Evolutionary conservation across 2,797 vertebrate genomes (phyloP).

Genomic region (Silurus aristotelis): DNA sequence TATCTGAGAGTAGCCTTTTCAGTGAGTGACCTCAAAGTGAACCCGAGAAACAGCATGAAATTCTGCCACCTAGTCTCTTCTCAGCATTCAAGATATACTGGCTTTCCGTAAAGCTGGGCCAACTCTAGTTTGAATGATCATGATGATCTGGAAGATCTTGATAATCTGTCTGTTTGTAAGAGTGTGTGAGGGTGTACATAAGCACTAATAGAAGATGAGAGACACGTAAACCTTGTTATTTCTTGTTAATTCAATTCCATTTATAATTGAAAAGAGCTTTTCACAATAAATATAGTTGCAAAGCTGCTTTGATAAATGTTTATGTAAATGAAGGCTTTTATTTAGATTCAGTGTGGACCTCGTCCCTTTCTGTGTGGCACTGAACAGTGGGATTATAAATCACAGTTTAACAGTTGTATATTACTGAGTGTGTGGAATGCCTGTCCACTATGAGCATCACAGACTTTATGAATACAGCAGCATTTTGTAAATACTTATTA

Average conservation of each 20-base stretch:
- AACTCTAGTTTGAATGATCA: slow-evolving; percentile 28
- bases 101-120: slow-evolving; percentile 12
- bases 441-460: neutral
- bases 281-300: neutral
- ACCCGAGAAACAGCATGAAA: slow-evolving; percentile 24
- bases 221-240: neutral
- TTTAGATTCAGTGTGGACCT: neutral
- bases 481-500: slow-evolving; percentile 3
- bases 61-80: slow-evolving; percentile 15
- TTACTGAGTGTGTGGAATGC: neutral
- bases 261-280: neutral
- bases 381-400: neutral
- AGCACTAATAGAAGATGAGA: neutral
- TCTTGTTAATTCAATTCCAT: neutral
- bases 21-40: slow-evolving; percentile 42
- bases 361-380: neutral
- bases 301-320: neutral
- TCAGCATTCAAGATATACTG: neutral
- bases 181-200: slow-evolving; percentile 6
- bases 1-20: slow-evolving; percentile 54
- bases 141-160: neutral
- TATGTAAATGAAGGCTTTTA: neutral
- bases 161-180: neutral
- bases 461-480: neutral
- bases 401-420: neutral